Evolutionary conservation across 1,140 invertebrate genomes (phyloP).

Genomic region (Eriocheir sinensis): DNA sequence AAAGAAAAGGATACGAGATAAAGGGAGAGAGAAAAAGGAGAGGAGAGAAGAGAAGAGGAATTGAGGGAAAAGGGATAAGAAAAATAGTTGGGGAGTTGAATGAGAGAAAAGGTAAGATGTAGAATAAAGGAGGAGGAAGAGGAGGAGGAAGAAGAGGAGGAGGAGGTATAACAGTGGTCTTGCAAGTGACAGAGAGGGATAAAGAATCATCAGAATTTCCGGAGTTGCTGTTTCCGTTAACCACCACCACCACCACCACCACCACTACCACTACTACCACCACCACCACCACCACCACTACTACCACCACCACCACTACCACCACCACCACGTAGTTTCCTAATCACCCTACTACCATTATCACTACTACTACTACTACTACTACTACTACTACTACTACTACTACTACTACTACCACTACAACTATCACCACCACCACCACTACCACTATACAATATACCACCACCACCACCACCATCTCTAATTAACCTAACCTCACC

Average conservation of each 20-base stretch:
- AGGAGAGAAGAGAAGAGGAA: background rate
- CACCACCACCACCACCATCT: too few species aligned
- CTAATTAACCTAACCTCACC: too few species aligned
- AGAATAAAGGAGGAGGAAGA: background rate
- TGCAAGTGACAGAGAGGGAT: slow-evolving; percentile 15
- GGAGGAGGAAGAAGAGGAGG: background rate
- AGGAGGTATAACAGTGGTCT: background rate
- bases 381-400: slow-evolving; percentile 16
- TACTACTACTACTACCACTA: slow-evolving; percentile 11
- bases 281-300: too few species aligned
- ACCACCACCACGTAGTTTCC: too few species aligned
- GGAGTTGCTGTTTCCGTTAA: too few species aligned
- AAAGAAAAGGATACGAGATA: too few species aligned
- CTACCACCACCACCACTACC: too few species aligned
- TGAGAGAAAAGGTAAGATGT: background rate
- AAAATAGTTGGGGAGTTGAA: background rate
- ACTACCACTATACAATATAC: too few species aligned
- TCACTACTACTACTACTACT: background rate
- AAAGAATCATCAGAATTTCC: background rate
- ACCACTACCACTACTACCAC: too few species aligned
- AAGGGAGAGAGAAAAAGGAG: background rate
- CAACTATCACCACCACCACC: background rate
- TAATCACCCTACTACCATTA: background rate
- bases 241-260: too few species aligned
- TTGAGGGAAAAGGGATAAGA: background rate